These are phyloP conservation scores for Papilio dardanus DNA, from an alignment of 1,140 invertebrate species.

Conservation along the genomic window DNA sequence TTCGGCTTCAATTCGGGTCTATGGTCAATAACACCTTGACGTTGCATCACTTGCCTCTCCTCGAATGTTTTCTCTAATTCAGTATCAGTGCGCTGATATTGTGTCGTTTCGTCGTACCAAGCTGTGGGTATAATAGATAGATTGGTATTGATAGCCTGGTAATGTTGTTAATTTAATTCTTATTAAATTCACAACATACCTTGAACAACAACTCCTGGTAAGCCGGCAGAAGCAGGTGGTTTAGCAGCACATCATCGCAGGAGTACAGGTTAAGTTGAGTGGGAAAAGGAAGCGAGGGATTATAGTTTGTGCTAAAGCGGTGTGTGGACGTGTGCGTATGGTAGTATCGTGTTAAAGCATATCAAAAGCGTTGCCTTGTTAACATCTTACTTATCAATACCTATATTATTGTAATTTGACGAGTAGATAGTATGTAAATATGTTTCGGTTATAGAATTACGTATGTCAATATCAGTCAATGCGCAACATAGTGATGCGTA, in stretches of 20 bases:
- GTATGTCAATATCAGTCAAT: background rate
- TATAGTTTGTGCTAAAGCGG: slow-evolving; percentile 68
- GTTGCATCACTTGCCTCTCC: slow-evolving; percentile 88
- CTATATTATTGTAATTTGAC: background rate
- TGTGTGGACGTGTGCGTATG: slow-evolving; percentile 64
- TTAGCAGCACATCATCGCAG: slow-evolving; percentile 65
- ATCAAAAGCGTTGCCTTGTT: slow-evolving; percentile 40
- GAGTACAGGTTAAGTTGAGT: slow-evolving; percentile 46
- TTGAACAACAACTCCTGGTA: slow-evolving; percentile 70
- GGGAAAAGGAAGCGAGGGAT: slow-evolving; percentile 54
- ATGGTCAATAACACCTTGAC: slow-evolving; percentile 84
- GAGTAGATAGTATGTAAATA: slow-evolving; percentile 22
- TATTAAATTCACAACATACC: slow-evolving; percentile 66
- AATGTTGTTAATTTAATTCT: slow-evolving; percentile 37
- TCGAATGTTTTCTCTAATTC: slow-evolving; percentile 94
- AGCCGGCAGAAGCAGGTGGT: slow-evolving; percentile 74
- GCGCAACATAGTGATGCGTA: background rate
- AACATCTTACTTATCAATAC: background rate
- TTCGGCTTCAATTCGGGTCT: slow-evolving; percentile 87
- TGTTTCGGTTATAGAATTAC: background rate
- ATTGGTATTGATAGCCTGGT: slow-evolving; percentile 45
- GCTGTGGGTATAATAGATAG: slow-evolving; percentile 83
- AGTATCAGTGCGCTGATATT: slow-evolving; percentile 92
- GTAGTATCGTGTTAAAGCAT: slow-evolving; percentile 64
- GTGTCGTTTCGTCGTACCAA: slow-evolving; percentile 95